Conservation (phyloP, 2,113 vertebrate genomes). For the Petroica traversi region DNA sequence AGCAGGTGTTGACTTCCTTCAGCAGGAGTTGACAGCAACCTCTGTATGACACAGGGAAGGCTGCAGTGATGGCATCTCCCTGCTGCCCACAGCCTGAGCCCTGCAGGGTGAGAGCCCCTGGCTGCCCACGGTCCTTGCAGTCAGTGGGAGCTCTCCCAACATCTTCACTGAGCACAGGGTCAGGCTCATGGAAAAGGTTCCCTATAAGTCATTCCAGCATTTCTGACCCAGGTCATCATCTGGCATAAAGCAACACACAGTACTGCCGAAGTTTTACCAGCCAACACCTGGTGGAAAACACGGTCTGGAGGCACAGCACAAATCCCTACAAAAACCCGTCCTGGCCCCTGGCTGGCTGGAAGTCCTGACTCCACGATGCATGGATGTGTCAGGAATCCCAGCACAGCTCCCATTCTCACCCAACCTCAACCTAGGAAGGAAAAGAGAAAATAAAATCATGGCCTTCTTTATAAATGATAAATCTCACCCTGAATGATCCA, state of each 20-base stretch:
- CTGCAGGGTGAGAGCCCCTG: neutral
- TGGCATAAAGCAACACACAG: neutral
- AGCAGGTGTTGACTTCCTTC: neutral
- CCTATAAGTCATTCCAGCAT: neutral
- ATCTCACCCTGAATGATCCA: neutral
- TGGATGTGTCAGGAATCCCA: neutral
- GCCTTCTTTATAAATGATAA: neutral
- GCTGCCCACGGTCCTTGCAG: fast-evolving
- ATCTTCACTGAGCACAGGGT: neutral
- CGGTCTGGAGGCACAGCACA: neutral
- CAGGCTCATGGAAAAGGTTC: neutral
- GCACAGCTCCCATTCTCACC: neutral
- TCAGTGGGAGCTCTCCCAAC: neutral
- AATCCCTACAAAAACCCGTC: neutral
- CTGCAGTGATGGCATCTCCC: neutral
- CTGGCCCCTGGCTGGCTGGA: neutral
- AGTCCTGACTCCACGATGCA: neutral
- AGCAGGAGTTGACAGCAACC: neutral
- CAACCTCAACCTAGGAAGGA: neutral
- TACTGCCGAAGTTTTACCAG: neutral
- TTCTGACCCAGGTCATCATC: neutral
- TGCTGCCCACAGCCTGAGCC: neutral
- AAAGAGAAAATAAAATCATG: neutral
- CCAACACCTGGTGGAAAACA: neutral
- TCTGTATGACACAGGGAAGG: neutral